Evolutionary conservation across 2,888 invertebrate genomes (phyloP), one percentile per base, ranked within the genome.

Genomic region (Eurytoma californica): DNA sequence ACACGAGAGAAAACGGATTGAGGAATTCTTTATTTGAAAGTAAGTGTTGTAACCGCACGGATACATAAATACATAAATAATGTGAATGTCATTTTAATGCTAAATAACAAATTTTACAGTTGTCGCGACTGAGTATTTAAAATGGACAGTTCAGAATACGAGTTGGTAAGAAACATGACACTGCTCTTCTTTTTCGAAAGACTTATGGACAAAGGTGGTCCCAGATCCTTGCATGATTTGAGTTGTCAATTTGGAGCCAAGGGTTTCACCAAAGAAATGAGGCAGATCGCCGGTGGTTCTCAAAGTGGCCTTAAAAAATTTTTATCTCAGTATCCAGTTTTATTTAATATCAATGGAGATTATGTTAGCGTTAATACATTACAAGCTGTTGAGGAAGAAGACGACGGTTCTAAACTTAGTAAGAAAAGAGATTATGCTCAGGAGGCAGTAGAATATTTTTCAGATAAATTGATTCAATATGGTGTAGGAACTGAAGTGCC

Each of bases 221-320:
- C 98, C 83, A 94, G 98, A 90, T 97, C 98, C 84, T 93, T 99
- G 87, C 98, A 98, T 91, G 99, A 99, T 92, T 93, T 99, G 86
- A 98, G 98, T 90, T 99, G 99, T 91, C 98, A 99, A 92, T 99
- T 99, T 92, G 99, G 99, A 87, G 98, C 98, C 85, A 98, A 98
- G 91, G 98, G 97, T 85, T 99, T 99, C 91, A 98, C 99, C 30
- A 97, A 98, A 92, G 99, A 99, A 92, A 99, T 99, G 98, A 93
- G 97, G 86, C 97, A 97, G 91, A 96, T 97, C 85, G 96, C 96
- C 86, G 96, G 98, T 84, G 98, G 98, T 86, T 98, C 97, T 85
- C 98, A 98, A 91, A 97, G 97, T 86, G 97, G 99, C 77, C 93
- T 99, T 80, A 97, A 97, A 91, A 98, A 98, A 91, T 99, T 99